These are phyloP conservation scores for Sebastolobus altivelis DNA, from an alignment of 2,797 vertebrate species.

Conservation along the genomic window DNA sequence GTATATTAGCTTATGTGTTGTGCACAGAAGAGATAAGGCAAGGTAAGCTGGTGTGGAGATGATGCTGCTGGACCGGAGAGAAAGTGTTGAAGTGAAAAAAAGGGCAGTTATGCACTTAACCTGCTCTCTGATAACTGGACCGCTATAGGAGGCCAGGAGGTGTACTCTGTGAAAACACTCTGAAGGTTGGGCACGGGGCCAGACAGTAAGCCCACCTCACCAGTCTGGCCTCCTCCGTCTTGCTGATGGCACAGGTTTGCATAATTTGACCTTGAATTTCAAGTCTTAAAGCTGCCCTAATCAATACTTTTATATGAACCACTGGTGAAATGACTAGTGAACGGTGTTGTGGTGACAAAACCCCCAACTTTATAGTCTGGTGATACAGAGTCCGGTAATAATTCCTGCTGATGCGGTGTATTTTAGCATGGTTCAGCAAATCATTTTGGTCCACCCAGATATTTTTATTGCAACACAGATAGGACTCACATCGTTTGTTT, in stretches of 20 bases:
- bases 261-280: neutral
- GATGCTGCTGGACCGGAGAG: constrained; percentile 30
- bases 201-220: constrained; percentile 8
- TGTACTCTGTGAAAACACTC: constrained; percentile 25
- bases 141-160: constrained; percentile 18
- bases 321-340: neutral
- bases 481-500: no score
- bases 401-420: neutral
- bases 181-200: constrained; percentile 14
- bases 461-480: no score
- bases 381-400: neutral
- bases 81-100: constrained; percentile 45
- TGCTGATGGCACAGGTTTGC: neutral
- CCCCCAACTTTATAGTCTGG: neutral
- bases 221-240: neutral
- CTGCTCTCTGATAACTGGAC: constrained; percentile 46
- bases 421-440: neutral
- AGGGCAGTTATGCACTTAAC: constrained; percentile 47
- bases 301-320: neutral
- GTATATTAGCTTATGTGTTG: constrained; percentile 11
- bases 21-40: constrained; percentile 33
- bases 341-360: neutral
- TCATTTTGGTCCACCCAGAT: neutral
- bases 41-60: constrained; percentile 39
- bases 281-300: constrained; percentile 10